Conservation (phyloP, 2,797 vertebrate genomes). For the Microctenopoma stevenorrisi region DNA sequence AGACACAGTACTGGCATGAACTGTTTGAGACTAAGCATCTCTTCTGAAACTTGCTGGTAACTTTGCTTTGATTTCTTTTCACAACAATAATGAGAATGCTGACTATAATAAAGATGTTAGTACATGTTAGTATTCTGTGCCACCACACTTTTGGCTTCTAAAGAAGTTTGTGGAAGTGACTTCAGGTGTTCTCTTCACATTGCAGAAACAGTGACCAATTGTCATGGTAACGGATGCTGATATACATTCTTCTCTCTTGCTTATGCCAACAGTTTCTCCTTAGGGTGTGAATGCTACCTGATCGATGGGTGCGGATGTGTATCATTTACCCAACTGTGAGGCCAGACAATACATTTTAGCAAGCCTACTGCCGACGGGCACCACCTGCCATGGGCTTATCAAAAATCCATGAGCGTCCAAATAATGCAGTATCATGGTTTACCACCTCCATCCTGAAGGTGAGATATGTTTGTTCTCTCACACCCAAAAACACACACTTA, state of each 20-base stretch:
- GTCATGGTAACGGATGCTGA: not conserved
- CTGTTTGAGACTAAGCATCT: too few species aligned
- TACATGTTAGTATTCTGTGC: too few species aligned
- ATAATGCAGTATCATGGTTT: conserved; percentile 67
- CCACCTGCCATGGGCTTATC: conserved; percentile 68
- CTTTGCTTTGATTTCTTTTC: too few species aligned
- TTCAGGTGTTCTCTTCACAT: too few species aligned
- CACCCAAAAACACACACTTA: conserved; percentile 6
- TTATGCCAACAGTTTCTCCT: not conserved
- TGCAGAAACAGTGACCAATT: not conserved
- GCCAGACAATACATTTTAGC: conserved; percentile 46
- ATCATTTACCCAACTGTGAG: conserved; percentile 23
- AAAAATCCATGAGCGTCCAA: conserved; percentile 68
- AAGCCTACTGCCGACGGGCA: conserved; percentile 37
- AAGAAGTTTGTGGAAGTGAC: too few species aligned
- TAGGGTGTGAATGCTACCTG: not conserved
- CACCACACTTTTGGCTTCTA: too few species aligned
- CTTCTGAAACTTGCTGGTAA: too few species aligned
- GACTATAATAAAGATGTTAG: too few species aligned
- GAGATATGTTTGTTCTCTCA: conserved; percentile 27
- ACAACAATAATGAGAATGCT: too few species aligned
- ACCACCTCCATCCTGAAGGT: conserved; percentile 59
- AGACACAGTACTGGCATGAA: too few species aligned
- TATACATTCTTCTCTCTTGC: not conserved
- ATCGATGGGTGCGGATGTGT: conserved; percentile 28